phyloP scores from a whole-genome alignment of 2,888 invertebrate genomes.

The Dryadula phaetusa region DNA sequence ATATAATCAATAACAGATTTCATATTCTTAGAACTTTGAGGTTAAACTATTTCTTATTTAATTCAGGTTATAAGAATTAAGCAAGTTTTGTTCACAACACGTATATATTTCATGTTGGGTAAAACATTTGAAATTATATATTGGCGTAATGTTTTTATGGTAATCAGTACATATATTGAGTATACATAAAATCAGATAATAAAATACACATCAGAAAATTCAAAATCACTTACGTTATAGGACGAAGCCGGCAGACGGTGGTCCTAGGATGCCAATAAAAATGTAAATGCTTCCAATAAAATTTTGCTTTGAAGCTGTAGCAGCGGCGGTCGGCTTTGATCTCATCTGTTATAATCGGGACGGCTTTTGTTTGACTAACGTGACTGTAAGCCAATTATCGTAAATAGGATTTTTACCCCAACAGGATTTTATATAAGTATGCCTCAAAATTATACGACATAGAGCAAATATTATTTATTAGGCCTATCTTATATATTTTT shows the following conservation, averaged over 20 bases:
- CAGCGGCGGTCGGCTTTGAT: conserved; percentile 71
- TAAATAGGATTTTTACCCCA: conserved; percentile 61
- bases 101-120: neutral
- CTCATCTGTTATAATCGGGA: conserved; percentile 69
- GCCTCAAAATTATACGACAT: neutral
- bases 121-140: conserved; percentile 44
- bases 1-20: conserved; percentile 55
- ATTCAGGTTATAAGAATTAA: neutral
- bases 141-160: conserved; percentile 73
- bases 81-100: neutral
- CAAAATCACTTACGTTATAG: conserved; percentile 84
- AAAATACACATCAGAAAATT: conserved; percentile 84
- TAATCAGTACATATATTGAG: conserved; percentile 77
- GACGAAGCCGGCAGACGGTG: conserved; percentile 70
- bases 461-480: neutral
- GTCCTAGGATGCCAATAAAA: conserved; percentile 82
- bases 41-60: neutral
- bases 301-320: conserved; percentile 79
- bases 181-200: conserved; percentile 81
- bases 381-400: conserved; percentile 56
- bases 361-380: conserved; percentile 62
- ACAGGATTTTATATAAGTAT: conserved; percentile 48
- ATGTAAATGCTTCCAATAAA: conserved; percentile 82
- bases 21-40: conserved; percentile 5
- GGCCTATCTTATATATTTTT: neutral